Evolutionary conservation across 2,888 invertebrate species (phyloP), one percentile per base, ranked within the genome.

Genomic region (Beris morrisii): DNA sequence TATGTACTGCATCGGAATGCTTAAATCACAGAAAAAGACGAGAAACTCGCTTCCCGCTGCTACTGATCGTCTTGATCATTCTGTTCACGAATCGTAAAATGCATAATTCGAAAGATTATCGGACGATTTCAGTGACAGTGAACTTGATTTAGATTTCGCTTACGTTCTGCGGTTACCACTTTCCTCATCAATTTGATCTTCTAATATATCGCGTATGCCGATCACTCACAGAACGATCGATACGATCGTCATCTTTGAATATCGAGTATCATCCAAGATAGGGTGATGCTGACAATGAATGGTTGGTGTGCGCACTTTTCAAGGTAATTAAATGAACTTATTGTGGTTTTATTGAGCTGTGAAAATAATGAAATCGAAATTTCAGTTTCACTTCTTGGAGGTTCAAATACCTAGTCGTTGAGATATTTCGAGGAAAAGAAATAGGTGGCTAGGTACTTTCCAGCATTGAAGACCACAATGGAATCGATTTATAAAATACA

Each of bases 111-210:
- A 44, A 3, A 11, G 22, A 38, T 13, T 5, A 30, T 58, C 4
- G 58, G 58, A 58, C 22, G 22, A 22, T 22, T 22, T 22, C 22
- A 22, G 22, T 58, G 58, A 58, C 58, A 58, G 46, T 58, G 58
- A 58, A 58, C 58, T 58, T 58, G 58, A 58, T 58, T 58, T 58
- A 31, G 31, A 58, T 58, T 58, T 58, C 58, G 46, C 46, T 58
- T 22, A 22, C 22, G 22, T 58, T 45, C 58, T 45, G 58, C 45
- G 22, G 22, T 22, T 30, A 46, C 7, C 31, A 30, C 46, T 58
- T 58, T 58, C 58, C 45, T 58, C n/a, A 48, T 15, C n/a, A 58
- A 58, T 22, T 46, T 7, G 30, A 46, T 58, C 28, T 46, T 30
- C 9, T 15, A 7, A 53, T 53, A 30, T n/a, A 53, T 53, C 11